Conservation (phyloP, 23 tunicate species). For the Trididemnum nubilum region DNA sequence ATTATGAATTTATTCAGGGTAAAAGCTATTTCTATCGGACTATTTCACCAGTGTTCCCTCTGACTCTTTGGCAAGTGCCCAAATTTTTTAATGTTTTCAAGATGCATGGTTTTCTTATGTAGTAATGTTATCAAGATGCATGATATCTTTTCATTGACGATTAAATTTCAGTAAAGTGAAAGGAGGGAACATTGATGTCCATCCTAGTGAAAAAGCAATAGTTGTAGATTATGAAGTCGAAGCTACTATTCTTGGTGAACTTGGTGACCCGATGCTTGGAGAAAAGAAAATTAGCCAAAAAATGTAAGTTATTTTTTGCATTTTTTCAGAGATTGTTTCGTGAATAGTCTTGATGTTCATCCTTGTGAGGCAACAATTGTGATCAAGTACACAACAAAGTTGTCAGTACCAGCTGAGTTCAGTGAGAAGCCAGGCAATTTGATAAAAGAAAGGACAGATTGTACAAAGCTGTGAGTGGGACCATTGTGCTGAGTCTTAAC, state of each 20-base stretch:
- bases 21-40: too few species aligned
- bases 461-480: constrained; percentile 19
- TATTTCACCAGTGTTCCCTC: too few species aligned
- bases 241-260: constrained; percentile 91
- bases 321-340: constrained; percentile 18
- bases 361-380: constrained; percentile 44
- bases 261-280: constrained; percentile 95
- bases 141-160: too few species aligned
- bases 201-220: constrained; percentile 93
- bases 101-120: too few species aligned
- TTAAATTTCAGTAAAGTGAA: constrained; percentile 76
- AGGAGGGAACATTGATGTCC: constrained; percentile 92
- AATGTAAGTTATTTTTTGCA: constrained; percentile 60
- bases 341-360: constrained; percentile 53
- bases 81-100: too few species aligned
- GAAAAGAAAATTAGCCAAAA: constrained; percentile 91
- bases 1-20: too few species aligned
- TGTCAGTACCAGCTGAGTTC: constrained; percentile 1
- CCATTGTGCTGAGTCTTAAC: background rate
- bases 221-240: constrained; percentile 97
- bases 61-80: too few species aligned
- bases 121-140: too few species aligned
- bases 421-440: background rate
- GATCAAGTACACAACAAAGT: constrained; percentile 20
- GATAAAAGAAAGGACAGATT: constrained; percentile 7